Conservation (phyloP, 2,797 vertebrate genomes). For the Xiphophorus birchmanni region DNA sequence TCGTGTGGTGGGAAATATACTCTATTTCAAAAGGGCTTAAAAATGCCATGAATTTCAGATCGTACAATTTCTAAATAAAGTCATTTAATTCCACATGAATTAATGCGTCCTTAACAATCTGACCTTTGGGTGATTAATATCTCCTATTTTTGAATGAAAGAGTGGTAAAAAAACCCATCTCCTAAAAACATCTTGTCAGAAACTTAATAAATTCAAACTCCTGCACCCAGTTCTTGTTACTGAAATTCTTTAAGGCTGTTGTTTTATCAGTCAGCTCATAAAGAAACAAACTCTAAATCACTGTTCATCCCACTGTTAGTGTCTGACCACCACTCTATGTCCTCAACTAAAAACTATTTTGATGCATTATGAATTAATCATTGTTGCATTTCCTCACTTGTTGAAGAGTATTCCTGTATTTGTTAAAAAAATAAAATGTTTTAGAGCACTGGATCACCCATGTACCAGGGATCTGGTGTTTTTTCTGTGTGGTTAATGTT, state of each 20-base stretch:
- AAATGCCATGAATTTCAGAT: too few species aligned
- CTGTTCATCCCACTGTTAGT: neutral
- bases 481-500: too few species aligned
- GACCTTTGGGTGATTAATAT: too few species aligned
- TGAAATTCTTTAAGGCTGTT: neutral
- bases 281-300: neutral
- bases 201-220: neutral
- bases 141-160: too few species aligned
- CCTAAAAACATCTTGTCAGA: too few species aligned
- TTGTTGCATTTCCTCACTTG: too few species aligned
- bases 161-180: too few species aligned
- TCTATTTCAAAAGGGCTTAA: neutral
- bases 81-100: too few species aligned
- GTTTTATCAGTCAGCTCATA: neutral
- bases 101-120: too few species aligned
- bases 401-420: too few species aligned
- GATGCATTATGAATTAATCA: neutral
- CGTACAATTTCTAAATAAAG: too few species aligned
- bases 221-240: neutral
- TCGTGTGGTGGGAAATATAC: neutral
- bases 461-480: too few species aligned
- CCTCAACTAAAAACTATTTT: neutral
- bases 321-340: neutral
- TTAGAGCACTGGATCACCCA: neutral
- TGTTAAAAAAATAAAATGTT: neutral